Percentiles rank a stretch among this genome's conserved stretches.
These are phyloP conservation scores for Sepioteuthis lessoniana DNA, from an alignment of 2,888 invertebrate genomes.

Conservation along the genomic window DNA sequence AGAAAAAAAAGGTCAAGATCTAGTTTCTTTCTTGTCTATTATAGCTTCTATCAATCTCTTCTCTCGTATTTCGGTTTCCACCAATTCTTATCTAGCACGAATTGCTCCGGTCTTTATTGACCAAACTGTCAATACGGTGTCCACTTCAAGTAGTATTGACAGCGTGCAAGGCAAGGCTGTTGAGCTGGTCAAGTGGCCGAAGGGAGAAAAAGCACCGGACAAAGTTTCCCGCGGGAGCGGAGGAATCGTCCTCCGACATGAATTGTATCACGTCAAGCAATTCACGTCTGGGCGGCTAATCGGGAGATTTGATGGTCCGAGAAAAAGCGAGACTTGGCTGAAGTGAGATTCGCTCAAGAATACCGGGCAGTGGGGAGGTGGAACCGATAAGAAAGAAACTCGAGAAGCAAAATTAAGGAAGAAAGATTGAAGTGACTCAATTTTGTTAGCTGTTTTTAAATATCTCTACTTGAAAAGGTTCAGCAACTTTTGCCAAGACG, in stretches of 20 bases:
- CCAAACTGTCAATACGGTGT: conserved; percentile 6
- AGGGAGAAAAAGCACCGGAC: conserved; percentile 36
- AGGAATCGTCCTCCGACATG: background rate
- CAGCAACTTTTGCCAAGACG: too few species aligned
- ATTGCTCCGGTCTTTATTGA: background rate
- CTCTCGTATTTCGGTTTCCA: background rate
- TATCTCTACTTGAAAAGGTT: too few species aligned
- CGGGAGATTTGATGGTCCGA: conserved; percentile 9
- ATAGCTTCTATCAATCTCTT: background rate
- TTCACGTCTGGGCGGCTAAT: background rate
- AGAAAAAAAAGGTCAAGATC: background rate
- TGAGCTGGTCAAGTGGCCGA: conserved; percentile 37
- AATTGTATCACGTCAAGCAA: background rate
- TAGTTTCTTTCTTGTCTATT: background rate
- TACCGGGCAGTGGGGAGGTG: background rate
- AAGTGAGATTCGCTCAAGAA: background rate
- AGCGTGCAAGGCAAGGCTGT: background rate
- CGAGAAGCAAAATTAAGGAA: background rate
- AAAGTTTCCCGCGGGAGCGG: background rate
- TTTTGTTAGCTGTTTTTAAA: background rate
- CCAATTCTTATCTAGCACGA: background rate
- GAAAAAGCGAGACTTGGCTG: background rate
- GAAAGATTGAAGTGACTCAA: background rate
- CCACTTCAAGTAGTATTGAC: background rate
- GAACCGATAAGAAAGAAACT: background rate